Evolutionary conservation across 1,140 invertebrate genomes (phyloP).

Genomic region (Drosophila bocki): DNA sequence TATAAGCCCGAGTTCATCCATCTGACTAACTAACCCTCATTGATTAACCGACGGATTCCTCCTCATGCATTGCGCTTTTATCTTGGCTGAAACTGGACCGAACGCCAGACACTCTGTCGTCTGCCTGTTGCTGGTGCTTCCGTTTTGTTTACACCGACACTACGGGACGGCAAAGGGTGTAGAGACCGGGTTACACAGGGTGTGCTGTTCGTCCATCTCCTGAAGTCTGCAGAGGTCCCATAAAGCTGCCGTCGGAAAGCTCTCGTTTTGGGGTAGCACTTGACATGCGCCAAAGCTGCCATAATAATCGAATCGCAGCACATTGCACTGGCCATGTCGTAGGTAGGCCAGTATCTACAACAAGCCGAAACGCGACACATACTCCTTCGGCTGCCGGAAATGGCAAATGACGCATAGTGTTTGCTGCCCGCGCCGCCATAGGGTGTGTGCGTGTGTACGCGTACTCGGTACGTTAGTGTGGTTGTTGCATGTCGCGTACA

Average conservation of each 20-base stretch:
- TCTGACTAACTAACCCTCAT: background rate
- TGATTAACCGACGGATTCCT: background rate
- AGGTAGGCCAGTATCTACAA: slow-evolving; percentile 64
- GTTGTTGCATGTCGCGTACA: slow-evolving; percentile 60
- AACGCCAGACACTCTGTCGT: background rate
- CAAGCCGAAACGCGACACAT: slow-evolving; percentile 60
- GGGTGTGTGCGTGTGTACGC: slow-evolving; percentile 13
- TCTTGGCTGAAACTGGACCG: background rate
- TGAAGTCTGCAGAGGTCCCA: background rate
- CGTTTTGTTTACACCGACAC: background rate
- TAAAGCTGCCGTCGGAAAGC: slow-evolving; percentile 1
- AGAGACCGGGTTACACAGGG: background rate
- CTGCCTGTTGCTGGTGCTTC: slow-evolving; percentile 20
- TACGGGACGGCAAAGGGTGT: background rate
- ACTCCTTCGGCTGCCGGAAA: slow-evolving; percentile 54
- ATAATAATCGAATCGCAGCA: slow-evolving; percentile 38
- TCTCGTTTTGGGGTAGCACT: background rate
- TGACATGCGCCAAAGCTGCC: slow-evolving; percentile 66
- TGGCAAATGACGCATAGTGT: slow-evolving; percentile 58
- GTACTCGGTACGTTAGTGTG: slow-evolving; percentile 25
- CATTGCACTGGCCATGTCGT: slow-evolving; percentile 9
- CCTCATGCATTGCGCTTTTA: background rate
- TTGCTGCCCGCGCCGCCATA: slow-evolving; percentile 10
- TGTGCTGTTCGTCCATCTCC: background rate
- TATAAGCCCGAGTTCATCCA: background rate